Base-by-base conservation (phyloP, 2,113 vertebrate species). In the Mionectes macconnelli region DNA sequence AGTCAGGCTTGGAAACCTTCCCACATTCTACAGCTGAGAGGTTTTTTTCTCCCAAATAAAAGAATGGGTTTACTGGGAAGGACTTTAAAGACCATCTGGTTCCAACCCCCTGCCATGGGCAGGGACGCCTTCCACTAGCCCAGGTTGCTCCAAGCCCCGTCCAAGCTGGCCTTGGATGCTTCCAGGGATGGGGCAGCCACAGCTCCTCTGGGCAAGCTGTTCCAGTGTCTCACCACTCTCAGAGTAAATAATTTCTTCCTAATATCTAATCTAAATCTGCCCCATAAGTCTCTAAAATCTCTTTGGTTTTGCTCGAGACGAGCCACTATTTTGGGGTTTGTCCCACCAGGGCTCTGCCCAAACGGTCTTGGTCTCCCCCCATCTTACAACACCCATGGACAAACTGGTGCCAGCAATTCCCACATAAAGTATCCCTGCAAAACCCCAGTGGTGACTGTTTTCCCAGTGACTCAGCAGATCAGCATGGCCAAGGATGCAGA, bases 131-230 rank as follows among this genome's bases (percentile, higher is more conserved):
- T 0, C 47, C 47, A 31, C 39, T 3, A 0, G 2, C n/a, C 40
- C 78, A 76, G 11, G 14, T 0, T 12, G 4, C 23, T 62, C 14
- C 30, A 60, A 45, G 1, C 10, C 10, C 39, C 0, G 0, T 68
- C 53, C 45, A 60, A 0, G 24, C 39, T 40, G 70, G 13, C 53
- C 20, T n/a, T 60, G 78, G 30, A 4, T 62, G 47, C 12, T 75
- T 3, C 12, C 53, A 75, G 53, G 18, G 19, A 45, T 75, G 45
- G 11, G 6, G 3, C 33, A 53, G 20, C 44, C 60, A 30, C 52
- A 52, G n/a, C 23, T 89, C 1, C 45, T 39, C 28, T 67, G 68
- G 33, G 14, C 14, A 66, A 0, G 18, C 37, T 59, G 19, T 67
- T 12, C 52, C 45, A n/a, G 33, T 8, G 7, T 19, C 37, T 67